Evolutionary conservation across 2,888 invertebrate species (phyloP), one percentile per base, ranked within the genome.

Genomic region (Cotesia congregata): DNA sequence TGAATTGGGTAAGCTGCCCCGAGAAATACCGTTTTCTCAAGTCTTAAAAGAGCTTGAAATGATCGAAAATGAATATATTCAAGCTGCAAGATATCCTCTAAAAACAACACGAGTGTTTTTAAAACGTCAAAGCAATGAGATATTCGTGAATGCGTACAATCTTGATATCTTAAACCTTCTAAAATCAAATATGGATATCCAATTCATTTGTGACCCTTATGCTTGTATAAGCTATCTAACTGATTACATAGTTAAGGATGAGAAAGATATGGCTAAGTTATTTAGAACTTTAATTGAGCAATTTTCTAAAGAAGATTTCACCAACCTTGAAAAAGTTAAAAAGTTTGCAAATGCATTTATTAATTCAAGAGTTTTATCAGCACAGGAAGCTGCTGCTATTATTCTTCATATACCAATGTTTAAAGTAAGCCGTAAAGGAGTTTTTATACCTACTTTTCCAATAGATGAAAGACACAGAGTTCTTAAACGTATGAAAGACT

Each of bases 141-240:
- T 74, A 0, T 30, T 30, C 0, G 38, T 74, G 0, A 74, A 74
- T 61, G 30, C 59, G 5, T 74, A 74, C 5, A 74, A 62, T 38
- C 38, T 1, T 39, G 60, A 30, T 4, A 74, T 74, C 9, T 12
- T 39, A 1, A 50, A 5, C 4, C 9, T 74, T 1, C 38, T 74
- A 9, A 60, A 74, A 38, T 59, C 74, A 1, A 74, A 74, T 39
- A 74, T 74, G 68, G 74, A 74, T 68, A 50, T 74, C 1, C 74
- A 67, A 15, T 74, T 74, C 0, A 17, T 74, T 6, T 17, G 67
- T 1, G 39, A 74, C 17, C 60, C 67, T 0, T 74, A 68, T 61
- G 74, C 74, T 5, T 67, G 67, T 40, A 20, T 60, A 1, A 12
- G 4, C 0, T 74, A 74, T 39, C 6, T 68, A 0, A 74, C 60